Percentiles rank a stretch among this genome's conserved stretches.
These are phyloP conservation scores for Orussus abietinus DNA, from an alignment of 1,140 invertebrate species.

Conservation along the genomic window DNA sequence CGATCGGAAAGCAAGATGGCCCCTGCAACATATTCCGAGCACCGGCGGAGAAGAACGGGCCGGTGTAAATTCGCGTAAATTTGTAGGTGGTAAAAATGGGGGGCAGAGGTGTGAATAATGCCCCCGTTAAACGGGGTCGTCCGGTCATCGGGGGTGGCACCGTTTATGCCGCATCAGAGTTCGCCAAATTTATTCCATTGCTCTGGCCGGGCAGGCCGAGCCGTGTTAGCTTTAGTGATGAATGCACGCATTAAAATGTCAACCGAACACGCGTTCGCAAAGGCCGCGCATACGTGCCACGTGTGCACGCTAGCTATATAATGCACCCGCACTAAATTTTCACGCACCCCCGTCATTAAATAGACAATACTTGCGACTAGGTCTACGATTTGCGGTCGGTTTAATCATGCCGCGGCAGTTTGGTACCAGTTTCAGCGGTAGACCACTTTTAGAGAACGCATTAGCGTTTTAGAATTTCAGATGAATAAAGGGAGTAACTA, in stretches of 20 bases:
- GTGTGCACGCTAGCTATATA: constrained; percentile 16
- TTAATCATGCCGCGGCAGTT: constrained; percentile 28
- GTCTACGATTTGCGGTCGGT: constrained; percentile 27
- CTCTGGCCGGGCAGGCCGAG: constrained; percentile 16
- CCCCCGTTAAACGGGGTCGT: constrained; percentile 31
- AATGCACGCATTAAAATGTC: constrained; percentile 35
- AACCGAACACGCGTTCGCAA: not conserved
- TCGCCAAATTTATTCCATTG: constrained; percentile 39
- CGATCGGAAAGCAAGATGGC: too few relatives aligned
- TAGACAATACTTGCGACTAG: constrained; percentile 17
- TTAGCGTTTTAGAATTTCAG: too few relatives aligned
- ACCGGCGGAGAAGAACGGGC: constrained; percentile 11
- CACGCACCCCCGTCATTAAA: constrained; percentile 12
- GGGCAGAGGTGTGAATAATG: constrained; percentile 33
- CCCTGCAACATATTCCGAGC: too few relatives aligned
- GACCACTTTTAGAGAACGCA: too few relatives aligned
- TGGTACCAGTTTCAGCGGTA: too few relatives aligned
- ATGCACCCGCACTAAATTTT: constrained; percentile 19
- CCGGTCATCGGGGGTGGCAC: constrained; percentile 29
- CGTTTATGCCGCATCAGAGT: constrained; percentile 40
- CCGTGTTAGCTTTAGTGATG: constrained; percentile 27
- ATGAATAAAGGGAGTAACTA: too few relatives aligned
- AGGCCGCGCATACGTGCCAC: not conserved
- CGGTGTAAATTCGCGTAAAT: constrained; percentile 36
- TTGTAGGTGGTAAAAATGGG: constrained; percentile 32